Base-by-base conservation (phyloP, 2,888 invertebrate genomes). In the Habrosyne pyritoides region DNA sequence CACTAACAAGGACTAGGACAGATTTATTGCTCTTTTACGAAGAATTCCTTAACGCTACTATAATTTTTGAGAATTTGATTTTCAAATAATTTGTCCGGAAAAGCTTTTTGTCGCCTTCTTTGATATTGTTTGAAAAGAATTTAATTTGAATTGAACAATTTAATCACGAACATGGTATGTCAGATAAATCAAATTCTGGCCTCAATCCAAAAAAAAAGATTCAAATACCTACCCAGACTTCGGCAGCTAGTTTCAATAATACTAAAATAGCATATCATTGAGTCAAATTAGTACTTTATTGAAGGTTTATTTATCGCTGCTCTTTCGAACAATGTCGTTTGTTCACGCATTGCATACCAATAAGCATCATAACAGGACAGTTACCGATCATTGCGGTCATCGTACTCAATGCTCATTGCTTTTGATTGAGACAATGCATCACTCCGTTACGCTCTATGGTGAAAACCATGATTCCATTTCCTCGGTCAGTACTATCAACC, bases 321-420 rank as follows among this genome's bases (percentile, higher is more conserved):
- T 36, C 14, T 36, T 61, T 59, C 55, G 58, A 62, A 69, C 69
- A 75, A 75, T 76, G 66, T 63, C 66, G 60, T 73, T 71, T 69
- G 59, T 67, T 65, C 70, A 74, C 62, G 78, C 74, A 59, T 67
- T 68, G 84, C 78, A 82, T 84, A 81, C 79, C 75, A 79, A 83
- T 69, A 72, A 71, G 69, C 62, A 62, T 71, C 64, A 69, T 68
- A 68, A 73, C 70, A 82, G 83, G 83, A 75, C 73, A 82, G 87
- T 88, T 87, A 81, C 86, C 83, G 86, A 87, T 90, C 86, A 84
- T 82, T 71, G 77, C 86, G 89, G 91, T 90, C 91, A 88, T 83
- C 79, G 91, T 80, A 84, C 90, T 63, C 79, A 59, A 85, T 88
- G 86, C 83, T 84, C 89, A 87, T 83, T 84, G 85, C 83, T 79